Evolutionary conservation across 2,797 vertebrate genomes (phyloP).

Genomic region (Rachycentron canadum): DNA sequence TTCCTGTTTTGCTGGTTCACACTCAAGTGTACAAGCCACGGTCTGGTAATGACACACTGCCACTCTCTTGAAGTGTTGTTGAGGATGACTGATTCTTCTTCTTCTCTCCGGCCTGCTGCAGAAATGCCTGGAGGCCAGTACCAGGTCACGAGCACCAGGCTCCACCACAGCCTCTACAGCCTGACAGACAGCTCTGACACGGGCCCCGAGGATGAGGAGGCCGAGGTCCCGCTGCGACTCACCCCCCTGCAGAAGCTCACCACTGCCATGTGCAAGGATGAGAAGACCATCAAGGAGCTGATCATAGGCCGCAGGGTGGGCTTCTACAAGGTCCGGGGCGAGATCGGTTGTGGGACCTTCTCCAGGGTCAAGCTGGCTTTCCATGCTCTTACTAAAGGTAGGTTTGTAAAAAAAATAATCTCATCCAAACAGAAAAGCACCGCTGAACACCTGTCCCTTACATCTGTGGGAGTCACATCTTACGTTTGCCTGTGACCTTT

Average conservation of each 20-base stretch:
- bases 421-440: neutral
- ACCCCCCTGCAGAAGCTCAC: slow-evolving; percentile 92
- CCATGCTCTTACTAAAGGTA: slow-evolving; percentile 95
- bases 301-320: slow-evolving; percentile 92
- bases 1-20: neutral
- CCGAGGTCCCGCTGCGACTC: slow-evolving; percentile 67
- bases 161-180: slow-evolving; percentile 84
- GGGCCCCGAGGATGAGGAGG: slow-evolving; percentile 65
- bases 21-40: neutral
- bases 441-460: neutral
- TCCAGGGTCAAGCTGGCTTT: slow-evolving; percentile 95
- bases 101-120: slow-evolving; percentile 60
- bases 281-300: slow-evolving; percentile 92
- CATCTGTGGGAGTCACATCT: neutral
- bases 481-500: too few species aligned
- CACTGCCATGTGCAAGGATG: slow-evolving; percentile 90
- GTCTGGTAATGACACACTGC: neutral
- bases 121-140: slow-evolving; percentile 85
- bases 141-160: slow-evolving; percentile 71
- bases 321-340: slow-evolving; percentile 93
- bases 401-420: neutral
- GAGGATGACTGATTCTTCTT: too few species aligned
- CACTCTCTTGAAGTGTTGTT: neutral
- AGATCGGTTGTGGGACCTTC: slow-evolving; percentile 96
- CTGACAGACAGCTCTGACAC: slow-evolving; percentile 86